phyloP scores from a whole-genome alignment of 1,140 invertebrate genomes.

The Pseudoatta argentina region DNA sequence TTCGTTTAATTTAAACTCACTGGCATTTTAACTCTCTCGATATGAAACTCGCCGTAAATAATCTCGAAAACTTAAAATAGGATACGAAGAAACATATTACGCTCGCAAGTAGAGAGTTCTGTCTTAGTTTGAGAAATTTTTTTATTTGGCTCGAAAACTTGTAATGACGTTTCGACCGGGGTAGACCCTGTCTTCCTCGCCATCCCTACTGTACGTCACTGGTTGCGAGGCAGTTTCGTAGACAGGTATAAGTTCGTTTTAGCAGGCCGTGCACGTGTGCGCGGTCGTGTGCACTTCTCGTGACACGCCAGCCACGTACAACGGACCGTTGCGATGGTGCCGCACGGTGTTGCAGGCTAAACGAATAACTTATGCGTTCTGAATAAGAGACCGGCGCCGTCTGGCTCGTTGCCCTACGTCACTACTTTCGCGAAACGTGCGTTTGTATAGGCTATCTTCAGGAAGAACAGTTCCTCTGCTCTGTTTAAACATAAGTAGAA shows the following conservation, averaged over 20 bases:
- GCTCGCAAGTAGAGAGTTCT: constrained; percentile 3
- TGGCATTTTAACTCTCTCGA: background rate
- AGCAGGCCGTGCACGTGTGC: constrained; percentile 69
- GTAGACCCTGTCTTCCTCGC: constrained; percentile 2
- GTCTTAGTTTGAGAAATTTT: constrained; percentile 28
- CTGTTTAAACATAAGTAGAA: background rate
- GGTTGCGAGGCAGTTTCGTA: constrained; percentile 29
- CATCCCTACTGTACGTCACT: constrained; percentile 30
- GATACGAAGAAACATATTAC: background rate
- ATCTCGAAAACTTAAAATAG: constrained; percentile 22
- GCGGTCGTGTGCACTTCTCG: constrained; percentile 67
- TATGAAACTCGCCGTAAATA: background rate
- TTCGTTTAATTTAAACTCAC: background rate
- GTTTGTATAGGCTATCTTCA: background rate
- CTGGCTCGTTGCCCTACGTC: constrained; percentile 44
- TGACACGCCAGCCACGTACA: constrained; percentile 71
- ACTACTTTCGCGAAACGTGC: constrained; percentile 52
- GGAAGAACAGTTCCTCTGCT: background rate
- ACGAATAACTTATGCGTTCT: constrained; percentile 76
- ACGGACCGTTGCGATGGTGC: constrained; percentile 36
- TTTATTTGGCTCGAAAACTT: constrained; percentile 29
- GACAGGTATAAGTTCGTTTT: constrained; percentile 56
- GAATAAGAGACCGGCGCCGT: constrained; percentile 70
- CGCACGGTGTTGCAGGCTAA: constrained; percentile 56
- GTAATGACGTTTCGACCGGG: constrained; percentile 26